Percentiles rank a stretch among this genome's conserved stretches.
phyloP scores from a whole-genome alignment of 1,140 invertebrate species.

The Samia ricini region DNA sequence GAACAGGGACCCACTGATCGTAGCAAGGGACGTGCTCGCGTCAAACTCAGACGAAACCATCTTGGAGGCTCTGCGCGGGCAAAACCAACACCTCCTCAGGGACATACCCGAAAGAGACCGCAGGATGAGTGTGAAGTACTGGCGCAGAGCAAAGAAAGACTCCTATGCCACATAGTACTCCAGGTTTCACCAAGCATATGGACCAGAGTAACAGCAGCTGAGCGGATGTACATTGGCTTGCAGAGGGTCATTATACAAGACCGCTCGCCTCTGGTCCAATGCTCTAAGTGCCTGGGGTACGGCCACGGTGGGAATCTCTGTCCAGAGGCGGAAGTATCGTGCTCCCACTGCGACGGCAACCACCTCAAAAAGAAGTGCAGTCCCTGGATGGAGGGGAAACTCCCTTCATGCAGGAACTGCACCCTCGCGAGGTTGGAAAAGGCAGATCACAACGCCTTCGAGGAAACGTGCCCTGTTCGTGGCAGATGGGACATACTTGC shows the following conservation, averaged over 20 bases:
- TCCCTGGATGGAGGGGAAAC: not conserved
- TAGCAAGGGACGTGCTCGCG: not conserved
- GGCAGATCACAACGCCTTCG: conserved; percentile 10
- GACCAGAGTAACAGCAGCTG: conserved; percentile 8
- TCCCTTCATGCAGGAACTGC: conserved; percentile 15
- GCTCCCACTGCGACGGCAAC: conserved; percentile 13
- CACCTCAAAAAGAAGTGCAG: conserved; percentile 1
- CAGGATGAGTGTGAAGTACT: not conserved
- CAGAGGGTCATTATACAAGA: not conserved
- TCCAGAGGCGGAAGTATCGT: not conserved
- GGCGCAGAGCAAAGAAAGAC: not conserved
- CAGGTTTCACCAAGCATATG: no score
- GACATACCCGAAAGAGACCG: not conserved
- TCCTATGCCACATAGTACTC: not conserved
- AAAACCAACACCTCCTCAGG: not conserved
- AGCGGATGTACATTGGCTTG: conserved; percentile 4
- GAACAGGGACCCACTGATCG: not conserved
- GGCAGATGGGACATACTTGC: conserved; percentile 8
- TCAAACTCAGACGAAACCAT: not conserved
- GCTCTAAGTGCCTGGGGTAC: no score
- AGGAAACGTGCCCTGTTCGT: conserved; percentile 6
- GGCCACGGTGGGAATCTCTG: no score
- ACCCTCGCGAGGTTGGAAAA: not conserved
- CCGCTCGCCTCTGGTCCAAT: not conserved
- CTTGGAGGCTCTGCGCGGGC: not conserved